These are phyloP conservation scores for Rhinophrynus dorsalis DNA, from an alignment of 2,797 vertebrate species.

Conservation along the genomic window DNA sequence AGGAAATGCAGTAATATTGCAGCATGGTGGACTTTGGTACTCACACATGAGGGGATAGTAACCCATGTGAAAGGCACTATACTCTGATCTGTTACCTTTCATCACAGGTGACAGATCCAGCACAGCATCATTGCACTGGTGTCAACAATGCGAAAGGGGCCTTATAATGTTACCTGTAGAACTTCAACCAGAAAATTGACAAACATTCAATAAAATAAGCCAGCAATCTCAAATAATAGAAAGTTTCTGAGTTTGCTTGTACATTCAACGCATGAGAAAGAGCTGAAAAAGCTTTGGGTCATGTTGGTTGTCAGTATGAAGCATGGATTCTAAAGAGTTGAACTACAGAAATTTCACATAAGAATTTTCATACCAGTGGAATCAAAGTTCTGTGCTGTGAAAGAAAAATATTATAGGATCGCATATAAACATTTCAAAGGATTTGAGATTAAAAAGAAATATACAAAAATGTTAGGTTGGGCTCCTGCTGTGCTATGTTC, in stretches of 20 bases:
- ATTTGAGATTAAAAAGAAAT: conserved; percentile 26
- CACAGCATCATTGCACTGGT: too few relatives aligned
- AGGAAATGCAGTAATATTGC: too few relatives aligned
- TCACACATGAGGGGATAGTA: too few relatives aligned
- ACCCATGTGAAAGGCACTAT: too few relatives aligned
- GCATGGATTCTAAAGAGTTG: conserved; percentile 21
- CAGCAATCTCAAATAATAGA: conserved; percentile 13
- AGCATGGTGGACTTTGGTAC: too few relatives aligned
- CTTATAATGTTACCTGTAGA: too few relatives aligned
- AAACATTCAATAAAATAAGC: conserved; percentile 21
- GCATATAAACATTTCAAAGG: conserved; percentile 30
- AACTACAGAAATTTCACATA: conserved; percentile 16
- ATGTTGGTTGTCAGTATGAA: conserved; percentile 4
- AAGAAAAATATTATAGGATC: conserved; percentile 33
- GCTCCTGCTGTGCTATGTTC: conserved; percentile 14
- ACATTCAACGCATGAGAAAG: conserved; percentile 16
- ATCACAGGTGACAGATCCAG: too few relatives aligned
- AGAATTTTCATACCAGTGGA: conserved; percentile 17
- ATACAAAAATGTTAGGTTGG: conserved; percentile 17
- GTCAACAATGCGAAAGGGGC: too few relatives aligned
- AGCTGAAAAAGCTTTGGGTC: conserved; percentile 26
- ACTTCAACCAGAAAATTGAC: too few relatives aligned
- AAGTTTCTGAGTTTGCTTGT: conserved; percentile 10
- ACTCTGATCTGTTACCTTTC: too few relatives aligned
- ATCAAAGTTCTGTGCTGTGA: conserved; percentile 33